Percentiles rank a stretch among this genome's conserved stretches.
phyloP scores from a whole-genome alignment of 1,140 invertebrate genomes.

The Diorhabda elongata region DNA sequence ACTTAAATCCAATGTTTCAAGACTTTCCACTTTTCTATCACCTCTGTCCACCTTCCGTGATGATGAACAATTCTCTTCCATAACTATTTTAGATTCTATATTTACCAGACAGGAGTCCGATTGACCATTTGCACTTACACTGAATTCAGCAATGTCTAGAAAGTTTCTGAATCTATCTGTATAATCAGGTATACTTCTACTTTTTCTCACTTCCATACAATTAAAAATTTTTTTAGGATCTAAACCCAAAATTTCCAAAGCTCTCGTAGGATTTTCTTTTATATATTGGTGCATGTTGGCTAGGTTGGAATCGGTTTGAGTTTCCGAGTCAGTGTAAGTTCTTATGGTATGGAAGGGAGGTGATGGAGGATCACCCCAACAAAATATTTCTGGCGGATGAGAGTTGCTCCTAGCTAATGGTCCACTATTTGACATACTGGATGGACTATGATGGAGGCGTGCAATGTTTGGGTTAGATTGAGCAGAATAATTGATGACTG shows the following conservation, averaged over 20 bases:
- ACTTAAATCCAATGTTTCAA: constrained; percentile 23
- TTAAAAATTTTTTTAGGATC: constrained; percentile 47
- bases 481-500: constrained; percentile 52
- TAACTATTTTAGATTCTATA: constrained; percentile 25
- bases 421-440: constrained; percentile 45
- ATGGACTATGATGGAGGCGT: constrained; percentile 44
- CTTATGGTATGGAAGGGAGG: constrained; percentile 23
- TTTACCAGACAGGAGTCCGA: constrained; percentile 22
- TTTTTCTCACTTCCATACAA: constrained; percentile 37
- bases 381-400: constrained; percentile 76
- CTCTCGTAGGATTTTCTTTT: constrained; percentile 49
- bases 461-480: constrained; percentile 68
- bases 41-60: constrained; percentile 21
- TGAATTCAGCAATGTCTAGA: constrained; percentile 4
- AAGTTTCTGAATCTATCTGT: constrained; percentile 8
- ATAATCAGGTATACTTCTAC: constrained; percentile 39
- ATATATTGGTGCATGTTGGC: constrained; percentile 48
- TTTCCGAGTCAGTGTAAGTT: constrained; percentile 42
- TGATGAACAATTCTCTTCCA: constrained; percentile 28
- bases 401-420: constrained; percentile 68
- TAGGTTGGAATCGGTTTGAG: constrained; percentile 48
- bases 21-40: constrained; percentile 24
- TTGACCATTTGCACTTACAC: constrained; percentile 17
- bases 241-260: constrained; percentile 51
- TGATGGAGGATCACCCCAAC: constrained; percentile 54